phyloP scores from a whole-genome alignment of 1,140 invertebrate species.

The Drosophila littoralis region DNA sequence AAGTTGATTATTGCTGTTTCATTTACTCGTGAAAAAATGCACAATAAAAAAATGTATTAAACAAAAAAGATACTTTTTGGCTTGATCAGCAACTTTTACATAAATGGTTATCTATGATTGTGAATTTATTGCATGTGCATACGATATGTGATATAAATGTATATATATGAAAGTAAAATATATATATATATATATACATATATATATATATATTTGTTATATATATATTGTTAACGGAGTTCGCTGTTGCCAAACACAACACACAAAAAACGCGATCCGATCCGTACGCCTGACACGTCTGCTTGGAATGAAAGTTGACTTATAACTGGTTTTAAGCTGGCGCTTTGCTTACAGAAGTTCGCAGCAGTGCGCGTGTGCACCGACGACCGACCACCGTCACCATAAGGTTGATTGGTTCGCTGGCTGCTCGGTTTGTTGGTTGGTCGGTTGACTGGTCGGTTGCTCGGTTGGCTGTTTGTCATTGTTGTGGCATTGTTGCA shows the following conservation, averaged over 20 bases:
- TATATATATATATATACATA: conserved; percentile 19
- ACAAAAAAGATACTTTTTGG: conserved; percentile 16
- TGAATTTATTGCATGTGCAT: conserved; percentile 20
- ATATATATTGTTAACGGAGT: conserved; percentile 20
- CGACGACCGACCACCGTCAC: conserved; percentile 38
- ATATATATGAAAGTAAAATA: conserved; percentile 2
- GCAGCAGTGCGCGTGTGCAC: conserved; percentile 60
- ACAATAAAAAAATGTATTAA: conserved; percentile 5
- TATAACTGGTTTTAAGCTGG: conserved; percentile 78
- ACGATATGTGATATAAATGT: neutral
- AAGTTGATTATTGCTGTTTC: conserved; percentile 24
- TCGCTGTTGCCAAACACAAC: conserved; percentile 48
- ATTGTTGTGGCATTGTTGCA: conserved; percentile 77
- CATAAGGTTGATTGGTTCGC: conserved; percentile 60
- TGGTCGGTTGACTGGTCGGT: conserved; percentile 27
- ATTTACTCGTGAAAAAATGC: conserved; percentile 8
- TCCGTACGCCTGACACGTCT: conserved; percentile 68
- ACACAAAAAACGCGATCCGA: conserved; percentile 46
- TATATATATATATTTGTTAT: neutral
- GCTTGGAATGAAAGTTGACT: conserved; percentile 83
- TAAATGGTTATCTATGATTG: conserved; percentile 24
- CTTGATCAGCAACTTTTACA: conserved; percentile 22
- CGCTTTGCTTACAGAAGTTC: conserved; percentile 56
- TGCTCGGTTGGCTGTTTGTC: conserved; percentile 60
- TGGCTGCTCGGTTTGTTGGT: conserved; percentile 12